phyloP scores from a whole-genome alignment of 2,113 vertebrate genomes.

The Ammodytes dubius region DNA sequence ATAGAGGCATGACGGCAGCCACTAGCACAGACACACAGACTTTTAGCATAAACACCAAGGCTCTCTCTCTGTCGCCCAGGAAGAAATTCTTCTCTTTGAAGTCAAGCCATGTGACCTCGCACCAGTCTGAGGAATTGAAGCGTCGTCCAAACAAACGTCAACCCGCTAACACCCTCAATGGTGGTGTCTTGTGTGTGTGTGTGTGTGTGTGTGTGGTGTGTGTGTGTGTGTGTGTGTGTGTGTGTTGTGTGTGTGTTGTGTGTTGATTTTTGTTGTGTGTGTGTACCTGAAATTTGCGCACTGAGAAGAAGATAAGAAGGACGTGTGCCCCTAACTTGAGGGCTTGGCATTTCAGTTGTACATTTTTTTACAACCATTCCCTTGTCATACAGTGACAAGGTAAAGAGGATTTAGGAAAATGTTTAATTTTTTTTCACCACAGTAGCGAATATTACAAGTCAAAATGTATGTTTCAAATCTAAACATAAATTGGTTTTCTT shows the following conservation, averaged over 20 bases:
- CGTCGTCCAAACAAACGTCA: conserved; percentile 75
- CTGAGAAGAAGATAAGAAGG: conserved; percentile 5
- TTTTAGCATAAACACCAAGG: conserved; percentile 72
- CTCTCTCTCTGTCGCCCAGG: conserved; percentile 70
- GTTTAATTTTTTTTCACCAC: background rate
- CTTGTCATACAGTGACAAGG: background rate
- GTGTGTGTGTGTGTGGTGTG: conserved; percentile 5
- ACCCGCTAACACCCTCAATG: conserved; percentile 77
- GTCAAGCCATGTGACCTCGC: conserved; percentile 72
- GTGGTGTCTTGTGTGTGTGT: conserved; percentile 36
- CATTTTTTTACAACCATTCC: background rate
- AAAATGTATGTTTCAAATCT: background rate
- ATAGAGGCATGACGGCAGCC: background rate
- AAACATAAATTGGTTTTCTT: no score
- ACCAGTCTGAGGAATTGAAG: conserved; percentile 75
- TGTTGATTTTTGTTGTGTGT: conserved; percentile 18
- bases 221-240: background rate
- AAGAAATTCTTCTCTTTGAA: conserved; percentile 78
- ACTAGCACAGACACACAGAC: conserved; percentile 43
- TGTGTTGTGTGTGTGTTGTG: conserved; percentile 7
- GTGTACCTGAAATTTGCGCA: background rate
- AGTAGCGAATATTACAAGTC: background rate
- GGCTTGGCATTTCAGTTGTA: background rate
- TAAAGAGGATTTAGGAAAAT: background rate
- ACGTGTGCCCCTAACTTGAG: background rate